Conservation (phyloP, 2,888 invertebrate genomes). For the Temnothorax ravouxi region DNA sequence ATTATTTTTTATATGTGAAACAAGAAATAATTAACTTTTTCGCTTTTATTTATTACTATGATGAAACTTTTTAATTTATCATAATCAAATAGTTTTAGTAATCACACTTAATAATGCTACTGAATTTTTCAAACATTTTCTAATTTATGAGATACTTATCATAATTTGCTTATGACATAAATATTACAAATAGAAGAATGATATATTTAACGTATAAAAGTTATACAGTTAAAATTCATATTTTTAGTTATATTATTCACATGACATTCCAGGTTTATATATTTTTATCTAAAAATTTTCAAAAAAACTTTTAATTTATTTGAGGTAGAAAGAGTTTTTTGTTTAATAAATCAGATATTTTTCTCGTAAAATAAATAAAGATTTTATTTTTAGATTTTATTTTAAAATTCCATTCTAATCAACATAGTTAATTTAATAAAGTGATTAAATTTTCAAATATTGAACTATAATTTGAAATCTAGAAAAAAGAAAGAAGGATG, state of each 20-base stretch:
- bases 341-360: not conserved
- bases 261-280: not conserved
- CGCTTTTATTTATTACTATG: not conserved
- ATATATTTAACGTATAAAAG: not conserved
- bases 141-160: not conserved
- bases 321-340: not conserved
- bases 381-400: not conserved
- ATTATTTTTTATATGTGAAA: not conserved
- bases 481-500: not conserved
- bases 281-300: not conserved
- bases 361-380: not conserved
- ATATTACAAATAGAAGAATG: not conserved
- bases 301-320: not conserved
- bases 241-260: not conserved
- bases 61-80: not conserved
- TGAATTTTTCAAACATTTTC: not conserved
- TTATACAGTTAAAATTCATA: not conserved
- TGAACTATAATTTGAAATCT: not conserved
- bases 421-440: not conserved
- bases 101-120: not conserved
- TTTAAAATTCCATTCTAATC: not conserved
- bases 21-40: not conserved
- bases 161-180: not conserved
- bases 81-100: not conserved
- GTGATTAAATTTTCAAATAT: not conserved